These are phyloP conservation scores for Philonicus albiceps DNA, from an alignment of 2,888 invertebrate species.

Conservation along the genomic window DNA sequence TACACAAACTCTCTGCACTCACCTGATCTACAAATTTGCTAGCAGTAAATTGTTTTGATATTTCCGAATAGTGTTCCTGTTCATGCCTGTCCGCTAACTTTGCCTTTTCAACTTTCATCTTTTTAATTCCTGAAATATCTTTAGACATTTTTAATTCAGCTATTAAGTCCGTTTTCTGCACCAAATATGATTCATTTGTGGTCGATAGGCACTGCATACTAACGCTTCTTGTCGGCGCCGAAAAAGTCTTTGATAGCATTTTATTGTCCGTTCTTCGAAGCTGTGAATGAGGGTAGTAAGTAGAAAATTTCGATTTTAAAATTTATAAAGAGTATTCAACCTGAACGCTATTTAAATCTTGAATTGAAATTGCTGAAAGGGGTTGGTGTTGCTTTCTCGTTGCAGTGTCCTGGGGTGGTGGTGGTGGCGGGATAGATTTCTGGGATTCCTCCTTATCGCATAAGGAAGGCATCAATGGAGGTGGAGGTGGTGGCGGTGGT, in stretches of 20 bases:
- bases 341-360: constrained; percentile 84
- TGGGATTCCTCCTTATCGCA: constrained; percentile 51
- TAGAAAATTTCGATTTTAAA: background rate
- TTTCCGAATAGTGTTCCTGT: constrained; percentile 83
- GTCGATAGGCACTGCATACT: constrained; percentile 77
- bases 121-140: constrained; percentile 92
- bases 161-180: constrained; percentile 85
- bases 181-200: constrained; percentile 73
- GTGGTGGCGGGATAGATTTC: constrained; percentile 55
- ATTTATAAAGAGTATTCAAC: constrained; percentile 51
- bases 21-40: constrained; percentile 92
- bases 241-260: constrained; percentile 80
- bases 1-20: constrained; percentile 58
- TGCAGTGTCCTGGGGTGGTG: constrained; percentile 61
- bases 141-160: constrained; percentile 92
- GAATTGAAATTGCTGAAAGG: constrained; percentile 85
- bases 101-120: constrained; percentile 88
- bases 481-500: constrained; percentile 67
- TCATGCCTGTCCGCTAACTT: constrained; percentile 84
- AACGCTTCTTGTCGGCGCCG: constrained; percentile 81
- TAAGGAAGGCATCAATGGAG: constrained; percentile 59
- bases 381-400: constrained; percentile 74
- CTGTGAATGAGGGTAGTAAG: constrained; percentile 55
- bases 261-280: constrained; percentile 76
- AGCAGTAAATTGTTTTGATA: constrained; percentile 83